Conservation (phyloP, 2,797 vertebrate genomes). For the Halcyon smyrnensis region DNA sequence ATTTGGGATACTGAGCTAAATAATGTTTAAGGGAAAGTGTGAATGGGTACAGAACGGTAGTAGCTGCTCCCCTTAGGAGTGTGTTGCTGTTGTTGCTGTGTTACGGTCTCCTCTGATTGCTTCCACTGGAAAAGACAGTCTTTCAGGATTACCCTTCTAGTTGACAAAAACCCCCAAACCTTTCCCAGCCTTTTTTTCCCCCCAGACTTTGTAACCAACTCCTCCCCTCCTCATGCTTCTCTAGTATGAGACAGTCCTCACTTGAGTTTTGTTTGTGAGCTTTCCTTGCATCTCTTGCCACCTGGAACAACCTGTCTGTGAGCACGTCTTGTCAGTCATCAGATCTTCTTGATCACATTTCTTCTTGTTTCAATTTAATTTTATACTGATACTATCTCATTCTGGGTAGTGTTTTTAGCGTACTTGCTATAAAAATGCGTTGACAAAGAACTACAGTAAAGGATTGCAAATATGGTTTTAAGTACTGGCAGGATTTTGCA, state of each 20-base stretch:
- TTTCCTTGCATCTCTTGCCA: not conserved
- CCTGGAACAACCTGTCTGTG: not conserved
- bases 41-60: not conserved
- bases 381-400: not conserved
- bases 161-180: not conserved
- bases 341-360: not conserved
- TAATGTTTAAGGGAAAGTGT: not conserved
- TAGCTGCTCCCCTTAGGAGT: not conserved
- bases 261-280: not conserved
- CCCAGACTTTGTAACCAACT: not conserved
- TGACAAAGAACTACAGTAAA: not conserved
- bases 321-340: not conserved
- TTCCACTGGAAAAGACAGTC: not conserved
- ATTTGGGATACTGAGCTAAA: not conserved
- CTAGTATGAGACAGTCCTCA: not conserved
- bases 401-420: not conserved
- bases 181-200: not conserved
- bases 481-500: slow-evolving; percentile 16
- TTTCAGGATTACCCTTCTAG: not conserved
- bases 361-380: not conserved
- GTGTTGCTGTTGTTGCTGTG: not conserved
- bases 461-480: not conserved
- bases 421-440: not conserved
- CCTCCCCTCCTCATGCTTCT: not conserved
- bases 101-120: not conserved